Evolutionary conservation across 2,888 invertebrate genomes (phyloP).

Genomic region (Heliconius ismenius): DNA sequence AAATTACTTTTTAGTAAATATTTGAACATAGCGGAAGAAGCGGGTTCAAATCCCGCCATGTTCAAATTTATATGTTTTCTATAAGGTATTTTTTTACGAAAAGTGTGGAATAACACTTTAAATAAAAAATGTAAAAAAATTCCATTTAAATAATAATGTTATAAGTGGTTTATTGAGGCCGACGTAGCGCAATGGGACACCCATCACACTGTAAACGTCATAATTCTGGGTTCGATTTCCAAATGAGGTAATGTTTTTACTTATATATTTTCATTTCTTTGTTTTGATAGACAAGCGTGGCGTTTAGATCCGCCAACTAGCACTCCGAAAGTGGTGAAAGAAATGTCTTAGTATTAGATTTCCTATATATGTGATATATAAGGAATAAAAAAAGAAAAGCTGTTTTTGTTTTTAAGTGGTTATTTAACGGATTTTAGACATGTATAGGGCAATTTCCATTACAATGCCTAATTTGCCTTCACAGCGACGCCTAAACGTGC

Average conservation of each 20-base stretch:
- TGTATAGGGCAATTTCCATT: background rate
- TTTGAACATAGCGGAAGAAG: too few relatives aligned
- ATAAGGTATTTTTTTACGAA: too few relatives aligned
- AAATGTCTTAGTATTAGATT: too few relatives aligned
- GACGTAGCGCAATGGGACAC: background rate
- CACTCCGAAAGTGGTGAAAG: too few relatives aligned
- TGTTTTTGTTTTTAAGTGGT: background rate
- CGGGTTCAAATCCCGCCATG: too few relatives aligned
- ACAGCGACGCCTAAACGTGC: background rate
- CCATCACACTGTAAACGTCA: background rate
- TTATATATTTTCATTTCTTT: background rate
- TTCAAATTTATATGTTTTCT: too few relatives aligned
- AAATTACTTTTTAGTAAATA: too few relatives aligned
- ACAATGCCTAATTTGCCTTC: background rate
- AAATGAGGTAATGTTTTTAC: background rate
- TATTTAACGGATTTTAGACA: background rate
- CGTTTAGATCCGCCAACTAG: too few relatives aligned
- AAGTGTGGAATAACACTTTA: too few relatives aligned
- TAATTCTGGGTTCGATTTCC: background rate
- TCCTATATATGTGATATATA: too few relatives aligned
- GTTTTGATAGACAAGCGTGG: too few relatives aligned
- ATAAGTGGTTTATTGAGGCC: background rate
- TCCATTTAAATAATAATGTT: background rate
- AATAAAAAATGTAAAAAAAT: background rate
- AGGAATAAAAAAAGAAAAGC: too few relatives aligned